These are phyloP conservation scores for Drosophila biarmipes DNA, from an alignment of 1,140 invertebrate species.

Conservation along the genomic window DNA sequence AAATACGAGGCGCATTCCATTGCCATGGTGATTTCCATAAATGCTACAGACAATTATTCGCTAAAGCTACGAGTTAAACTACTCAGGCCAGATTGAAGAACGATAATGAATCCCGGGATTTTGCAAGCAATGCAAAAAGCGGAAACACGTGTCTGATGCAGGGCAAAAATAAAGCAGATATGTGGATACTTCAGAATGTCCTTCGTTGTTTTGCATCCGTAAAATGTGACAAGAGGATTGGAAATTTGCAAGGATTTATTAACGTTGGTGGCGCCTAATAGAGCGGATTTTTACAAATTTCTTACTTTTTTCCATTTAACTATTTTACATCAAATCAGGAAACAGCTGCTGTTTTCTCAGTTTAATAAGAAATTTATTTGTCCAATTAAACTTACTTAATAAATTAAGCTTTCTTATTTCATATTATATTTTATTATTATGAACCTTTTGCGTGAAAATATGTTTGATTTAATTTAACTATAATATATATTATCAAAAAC, in stretches of 20 bases:
- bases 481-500: too few species aligned
- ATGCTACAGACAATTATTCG: slow-evolving; percentile 29
- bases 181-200: slow-evolving; percentile 10
- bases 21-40: slow-evolving; percentile 30
- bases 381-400: too few species aligned
- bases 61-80: slow-evolving; percentile 7
- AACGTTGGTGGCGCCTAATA: not conserved
- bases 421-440: too few species aligned
- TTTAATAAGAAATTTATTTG: too few species aligned
- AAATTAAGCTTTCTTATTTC: too few species aligned
- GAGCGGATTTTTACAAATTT: not conserved
- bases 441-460: too few species aligned
- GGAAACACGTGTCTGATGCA: slow-evolving; percentile 23
- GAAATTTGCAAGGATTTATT: not conserved
- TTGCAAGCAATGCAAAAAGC: slow-evolving; percentile 7
- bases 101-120: not conserved
- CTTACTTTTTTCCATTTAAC: too few species aligned
- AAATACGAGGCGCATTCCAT: slow-evolving; percentile 23
- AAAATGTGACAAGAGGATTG: not conserved
- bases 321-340: too few species aligned
- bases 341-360: too few species aligned
- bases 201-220: not conserved
- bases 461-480: too few species aligned
- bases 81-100: slow-evolving; percentile 13
- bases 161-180: not conserved